Conservation (phyloP, 2,113 vertebrate genomes). For the Nothocercus julius region DNA sequence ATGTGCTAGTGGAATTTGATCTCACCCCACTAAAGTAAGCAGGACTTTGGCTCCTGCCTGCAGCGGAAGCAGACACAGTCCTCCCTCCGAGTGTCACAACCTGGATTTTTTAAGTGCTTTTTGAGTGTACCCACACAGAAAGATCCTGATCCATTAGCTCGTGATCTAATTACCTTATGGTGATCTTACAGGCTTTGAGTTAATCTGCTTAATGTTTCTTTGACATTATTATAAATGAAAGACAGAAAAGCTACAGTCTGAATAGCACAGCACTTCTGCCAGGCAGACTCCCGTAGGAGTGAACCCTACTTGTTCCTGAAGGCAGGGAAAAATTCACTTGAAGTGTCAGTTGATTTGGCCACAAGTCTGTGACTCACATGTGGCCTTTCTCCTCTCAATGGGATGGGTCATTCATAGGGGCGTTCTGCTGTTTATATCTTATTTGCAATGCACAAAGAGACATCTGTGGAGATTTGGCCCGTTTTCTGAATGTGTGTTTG, state of each 20-base stretch:
- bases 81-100: background rate
- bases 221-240: background rate
- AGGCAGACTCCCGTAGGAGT: background rate
- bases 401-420: rapidly evolving
- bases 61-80: background rate
- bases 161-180: background rate
- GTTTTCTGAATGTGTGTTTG: background rate
- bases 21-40: background rate
- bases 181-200: background rate
- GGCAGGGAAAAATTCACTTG: background rate
- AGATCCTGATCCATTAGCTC: background rate
- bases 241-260: background rate
- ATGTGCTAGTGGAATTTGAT: background rate
- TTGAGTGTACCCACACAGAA: background rate
- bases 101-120: background rate
- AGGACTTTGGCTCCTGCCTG: background rate
- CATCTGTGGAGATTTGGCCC: background rate
- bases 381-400: background rate
- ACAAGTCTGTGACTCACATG: background rate
- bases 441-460: background rate
- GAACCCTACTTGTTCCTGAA: background rate
- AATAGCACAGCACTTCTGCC: background rate
- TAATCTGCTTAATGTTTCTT: background rate
- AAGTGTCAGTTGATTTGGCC: background rate
- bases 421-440: background rate